A percentile compares a stretch with the other conserved stretches of the same genome.
Conservation (phyloP, 1,140 invertebrate species). For the Neodiprion virginianus region DNA sequence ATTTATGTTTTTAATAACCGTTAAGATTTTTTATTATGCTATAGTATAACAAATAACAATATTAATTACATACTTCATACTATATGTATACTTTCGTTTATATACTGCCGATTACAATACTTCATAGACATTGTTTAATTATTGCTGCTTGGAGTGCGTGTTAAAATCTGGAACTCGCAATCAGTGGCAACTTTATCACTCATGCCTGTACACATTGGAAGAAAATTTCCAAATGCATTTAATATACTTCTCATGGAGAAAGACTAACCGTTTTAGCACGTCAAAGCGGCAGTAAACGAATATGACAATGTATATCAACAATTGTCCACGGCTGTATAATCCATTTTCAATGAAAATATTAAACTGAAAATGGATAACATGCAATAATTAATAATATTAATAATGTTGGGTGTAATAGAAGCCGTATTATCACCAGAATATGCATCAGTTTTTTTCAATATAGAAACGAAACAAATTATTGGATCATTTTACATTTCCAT, state of each 20-base stretch:
- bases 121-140: background rate
- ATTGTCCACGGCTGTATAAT: background rate
- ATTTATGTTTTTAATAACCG: background rate
- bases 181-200: too few species aligned
- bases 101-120: conserved; percentile 13
- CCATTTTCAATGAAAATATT: background rate
- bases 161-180: too few species aligned
- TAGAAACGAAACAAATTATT: background rate
- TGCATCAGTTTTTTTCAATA: background rate
- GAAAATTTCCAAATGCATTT: too few species aligned
- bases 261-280: background rate
- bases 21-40: conserved; percentile 21
- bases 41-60: conserved; percentile 24
- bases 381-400: conserved; percentile 2
- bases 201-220: too few species aligned
- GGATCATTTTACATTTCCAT: background rate
- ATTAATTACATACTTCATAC: conserved; percentile 24
- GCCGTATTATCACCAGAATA: background rate
- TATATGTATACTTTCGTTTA: conserved; percentile 18
- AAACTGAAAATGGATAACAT: background rate
- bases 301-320: background rate
- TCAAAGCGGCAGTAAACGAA: background rate
- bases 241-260: too few species aligned
- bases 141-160: too few species aligned
- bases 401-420: conserved; percentile 8